Conservation (phyloP, 2,888 invertebrate genomes). For the Eupithecia inturbata region DNA sequence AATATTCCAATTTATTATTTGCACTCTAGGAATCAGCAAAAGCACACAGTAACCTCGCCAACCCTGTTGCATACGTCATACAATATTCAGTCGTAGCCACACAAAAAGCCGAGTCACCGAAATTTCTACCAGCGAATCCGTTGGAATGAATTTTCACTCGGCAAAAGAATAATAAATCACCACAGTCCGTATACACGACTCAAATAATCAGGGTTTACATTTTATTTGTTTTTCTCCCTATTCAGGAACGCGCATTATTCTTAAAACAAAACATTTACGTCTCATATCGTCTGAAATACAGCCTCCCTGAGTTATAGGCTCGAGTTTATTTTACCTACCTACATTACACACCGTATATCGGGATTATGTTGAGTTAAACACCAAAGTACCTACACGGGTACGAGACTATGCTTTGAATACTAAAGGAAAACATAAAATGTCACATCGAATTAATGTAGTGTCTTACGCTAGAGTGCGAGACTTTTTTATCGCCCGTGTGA, state of each 20-base stretch:
- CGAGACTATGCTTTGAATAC: constrained; percentile 4
- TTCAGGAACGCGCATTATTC: constrained; percentile 19
- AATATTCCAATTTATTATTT: not conserved
- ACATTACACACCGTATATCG: constrained; percentile 26
- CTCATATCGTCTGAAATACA: constrained; percentile 31
- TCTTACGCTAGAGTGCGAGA: not conserved
- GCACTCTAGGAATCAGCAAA: not conserved
- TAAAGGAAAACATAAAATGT: not conserved
- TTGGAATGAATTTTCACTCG: constrained; percentile 20
- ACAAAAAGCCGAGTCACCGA: constrained; percentile 11
- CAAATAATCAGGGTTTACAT: constrained; percentile 17
- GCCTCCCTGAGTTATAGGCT: constrained; percentile 28
- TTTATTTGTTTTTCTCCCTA: constrained; percentile 23
- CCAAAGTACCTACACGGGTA: constrained; percentile 1
- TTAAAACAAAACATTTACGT: constrained; percentile 28
- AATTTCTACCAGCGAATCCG: constrained; percentile 2
- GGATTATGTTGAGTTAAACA: constrained; percentile 27
- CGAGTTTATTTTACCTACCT: constrained; percentile 25
- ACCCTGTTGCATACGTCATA: constrained; percentile 13
- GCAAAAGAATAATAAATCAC: constrained; percentile 34
- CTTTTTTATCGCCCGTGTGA: not conserved
- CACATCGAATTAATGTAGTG: not conserved
- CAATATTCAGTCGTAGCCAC: constrained; percentile 16
- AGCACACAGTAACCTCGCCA: not conserved
- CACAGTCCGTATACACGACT: constrained; percentile 7